Conservation (phyloP, 2,888 invertebrate species). For the Allacma fusca region DNA sequence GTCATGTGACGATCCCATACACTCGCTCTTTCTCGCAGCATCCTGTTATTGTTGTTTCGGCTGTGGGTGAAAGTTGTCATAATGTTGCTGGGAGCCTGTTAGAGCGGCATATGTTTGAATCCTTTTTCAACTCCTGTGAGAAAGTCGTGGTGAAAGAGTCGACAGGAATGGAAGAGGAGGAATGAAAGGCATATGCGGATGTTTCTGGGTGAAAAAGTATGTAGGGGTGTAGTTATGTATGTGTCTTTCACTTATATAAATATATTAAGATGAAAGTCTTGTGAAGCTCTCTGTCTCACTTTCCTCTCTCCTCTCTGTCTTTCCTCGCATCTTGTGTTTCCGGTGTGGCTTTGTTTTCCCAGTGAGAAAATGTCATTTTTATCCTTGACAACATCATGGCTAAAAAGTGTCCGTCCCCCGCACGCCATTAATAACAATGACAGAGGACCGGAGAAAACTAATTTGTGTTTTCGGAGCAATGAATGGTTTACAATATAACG, state of each 20-base stretch:
- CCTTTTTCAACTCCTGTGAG: not conserved
- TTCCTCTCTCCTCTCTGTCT: not conserved
- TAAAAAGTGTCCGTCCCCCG: slow-evolving; percentile 55
- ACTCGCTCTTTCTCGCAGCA: not conserved
- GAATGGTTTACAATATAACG: slow-evolving; percentile 29
- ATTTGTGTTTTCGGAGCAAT: slow-evolving; percentile 53
- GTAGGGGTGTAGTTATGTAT: too few relatives aligned
- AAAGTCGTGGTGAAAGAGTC: too few relatives aligned
- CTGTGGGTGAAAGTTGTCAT: slow-evolving; percentile 5
- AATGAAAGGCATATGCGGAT: too few relatives aligned
- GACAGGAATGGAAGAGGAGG: too few relatives aligned
- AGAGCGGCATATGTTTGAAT: slow-evolving; percentile 17
- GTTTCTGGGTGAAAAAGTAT: too few relatives aligned
- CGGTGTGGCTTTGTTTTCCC: slow-evolving; percentile 36
- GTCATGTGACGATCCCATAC: slow-evolving; percentile 34
- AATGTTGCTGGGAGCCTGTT: slow-evolving; percentile 23
- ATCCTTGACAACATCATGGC: slow-evolving; percentile 53
- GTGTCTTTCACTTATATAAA: too few relatives aligned
- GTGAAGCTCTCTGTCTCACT: not conserved
- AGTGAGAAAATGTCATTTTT: slow-evolving; percentile 58
- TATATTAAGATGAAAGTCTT: too few relatives aligned
- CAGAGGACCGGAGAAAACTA: slow-evolving; percentile 56
- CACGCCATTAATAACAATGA: slow-evolving; percentile 60
- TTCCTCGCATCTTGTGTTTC: slow-evolving; percentile 14
- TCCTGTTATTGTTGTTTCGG: not conserved